Percentiles rank a stretch among this genome's conserved stretches.
These are phyloP conservation scores for Callitettix versicolor DNA, from an alignment of 1,140 invertebrate species.

Conservation along the genomic window DNA sequence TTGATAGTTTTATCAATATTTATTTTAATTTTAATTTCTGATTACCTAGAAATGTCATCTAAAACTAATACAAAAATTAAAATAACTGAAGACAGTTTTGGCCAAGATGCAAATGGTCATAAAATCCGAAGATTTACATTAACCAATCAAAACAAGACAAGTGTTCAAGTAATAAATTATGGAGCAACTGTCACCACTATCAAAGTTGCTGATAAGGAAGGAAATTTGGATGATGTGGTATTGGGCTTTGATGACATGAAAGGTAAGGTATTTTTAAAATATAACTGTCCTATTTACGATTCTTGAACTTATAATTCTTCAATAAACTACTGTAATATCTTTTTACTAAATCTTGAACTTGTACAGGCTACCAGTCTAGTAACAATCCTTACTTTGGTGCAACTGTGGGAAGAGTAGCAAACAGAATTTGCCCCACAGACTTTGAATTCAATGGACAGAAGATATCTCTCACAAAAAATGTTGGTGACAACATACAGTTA, in stretches of 20 bases:
- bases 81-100: conserved; percentile 9
- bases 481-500: conserved; percentile 57
- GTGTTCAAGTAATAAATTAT: conserved; percentile 56
- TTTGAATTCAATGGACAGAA: conserved; percentile 56
- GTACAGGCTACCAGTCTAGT: conserved; percentile 44
- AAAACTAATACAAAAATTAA: too few species aligned
- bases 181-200: conserved; percentile 72
- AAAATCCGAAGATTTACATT: conserved; percentile 40
- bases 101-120: conserved; percentile 18
- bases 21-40: too few species aligned
- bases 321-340: too few species aligned
- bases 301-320: too few species aligned
- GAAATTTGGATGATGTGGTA: conserved; percentile 54
- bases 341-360: too few species aligned
- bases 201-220: conserved; percentile 56
- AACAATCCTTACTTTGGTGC: conserved; percentile 74
- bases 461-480: conserved; percentile 63
- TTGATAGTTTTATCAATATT: too few species aligned
- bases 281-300: too few species aligned
- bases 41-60: too few species aligned
- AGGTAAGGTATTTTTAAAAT: conserved; percentile 35
- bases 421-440: conserved; percentile 59
- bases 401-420: conserved; percentile 76
- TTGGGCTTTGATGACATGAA: conserved; percentile 67
- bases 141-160: conserved; percentile 43